Evolutionary conservation across 1,140 invertebrate genomes (phyloP).

Genomic region (Calephelis nemesis): DNA sequence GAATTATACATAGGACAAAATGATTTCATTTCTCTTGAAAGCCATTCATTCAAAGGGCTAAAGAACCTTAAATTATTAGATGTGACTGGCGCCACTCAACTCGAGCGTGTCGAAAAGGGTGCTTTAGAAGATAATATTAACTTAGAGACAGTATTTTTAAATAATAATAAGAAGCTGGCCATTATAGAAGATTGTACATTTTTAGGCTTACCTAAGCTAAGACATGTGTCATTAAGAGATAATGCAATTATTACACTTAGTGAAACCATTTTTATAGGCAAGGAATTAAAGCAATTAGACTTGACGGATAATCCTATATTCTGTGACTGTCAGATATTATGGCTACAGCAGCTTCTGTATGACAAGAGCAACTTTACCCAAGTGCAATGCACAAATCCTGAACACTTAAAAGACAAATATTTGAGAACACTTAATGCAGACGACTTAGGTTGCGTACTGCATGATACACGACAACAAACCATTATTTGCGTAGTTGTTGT

Average conservation of each 20-base stretch:
- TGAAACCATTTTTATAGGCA: constrained; percentile 88
- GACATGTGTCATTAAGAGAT: constrained; percentile 87
- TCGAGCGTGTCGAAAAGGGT: constrained; percentile 86
- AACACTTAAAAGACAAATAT: constrained; percentile 84
- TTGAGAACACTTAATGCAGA: constrained; percentile 85
- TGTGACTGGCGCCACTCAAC: constrained; percentile 85
- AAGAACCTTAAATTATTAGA: constrained; percentile 87
- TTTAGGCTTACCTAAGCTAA: constrained; percentile 87
- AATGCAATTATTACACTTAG: constrained; percentile 87
- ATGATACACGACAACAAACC: constrained; percentile 87
- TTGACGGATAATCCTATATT: constrained; percentile 90
- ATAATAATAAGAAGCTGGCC: constrained; percentile 86
- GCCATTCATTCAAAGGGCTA: constrained; percentile 87
- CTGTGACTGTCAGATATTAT: constrained; percentile 90
- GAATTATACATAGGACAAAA: constrained; percentile 91
- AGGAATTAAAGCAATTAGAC: constrained; percentile 87
- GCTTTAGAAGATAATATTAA: constrained; percentile 90
- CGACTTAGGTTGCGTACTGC: constrained; percentile 88
- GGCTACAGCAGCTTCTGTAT: constrained; percentile 87
- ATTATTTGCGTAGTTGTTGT: constrained; percentile 87
- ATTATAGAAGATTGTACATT: constrained; percentile 87
- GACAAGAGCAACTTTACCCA: constrained; percentile 85
- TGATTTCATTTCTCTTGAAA: constrained; percentile 84
- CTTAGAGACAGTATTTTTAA: constrained; percentile 87
- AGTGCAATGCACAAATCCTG: constrained; percentile 87